Evolutionary conservation across 2,888 invertebrate species (phyloP).

Genomic region (Trichopoda pennipes): DNA sequence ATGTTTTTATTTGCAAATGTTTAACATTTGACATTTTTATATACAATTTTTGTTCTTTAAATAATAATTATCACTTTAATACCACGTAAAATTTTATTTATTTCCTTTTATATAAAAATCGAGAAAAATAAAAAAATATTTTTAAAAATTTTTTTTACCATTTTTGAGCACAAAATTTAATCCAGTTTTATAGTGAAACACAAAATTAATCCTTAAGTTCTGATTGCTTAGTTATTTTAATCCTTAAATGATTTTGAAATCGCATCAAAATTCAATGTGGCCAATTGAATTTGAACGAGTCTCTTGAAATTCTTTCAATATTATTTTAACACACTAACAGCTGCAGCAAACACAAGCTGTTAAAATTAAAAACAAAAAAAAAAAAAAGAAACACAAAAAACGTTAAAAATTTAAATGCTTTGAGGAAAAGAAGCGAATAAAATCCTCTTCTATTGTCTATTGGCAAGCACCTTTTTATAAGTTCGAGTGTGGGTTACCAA

Average conservation of each 20-base stretch:
- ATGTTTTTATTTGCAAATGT: neutral
- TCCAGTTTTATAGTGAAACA: conserved; percentile 37
- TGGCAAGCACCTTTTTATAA: conserved; percentile 77
- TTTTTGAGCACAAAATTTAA: conserved; percentile 74
- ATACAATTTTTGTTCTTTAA: conserved; percentile 23
- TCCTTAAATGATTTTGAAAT: conserved; percentile 72
- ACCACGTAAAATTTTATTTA: neutral
- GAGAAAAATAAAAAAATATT: conserved; percentile 15
- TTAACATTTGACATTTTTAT: neutral
- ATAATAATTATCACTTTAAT: conserved; percentile 39
- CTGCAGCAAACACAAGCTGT: conserved; percentile 60
- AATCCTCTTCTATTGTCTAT: conserved; percentile 73
- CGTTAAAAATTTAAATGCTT: conserved; percentile 6
- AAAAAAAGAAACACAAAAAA: conserved; percentile 2
- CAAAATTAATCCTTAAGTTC: conserved; percentile 66
- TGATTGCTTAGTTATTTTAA: conserved; percentile 67
- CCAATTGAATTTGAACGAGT: conserved; percentile 79
- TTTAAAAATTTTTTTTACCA: conserved; percentile 74
- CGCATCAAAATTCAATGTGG: conserved; percentile 79
- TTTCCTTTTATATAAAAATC: too few relatives aligned
- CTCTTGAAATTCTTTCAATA: conserved; percentile 63
- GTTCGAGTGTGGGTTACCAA: conserved; percentile 81
- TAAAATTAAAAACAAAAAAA: conserved; percentile 2
- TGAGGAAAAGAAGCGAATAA: conserved; percentile 63
- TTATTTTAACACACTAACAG: conserved; percentile 51